These are phyloP conservation scores for Polypedilum pembai DNA, from an alignment of 1,140 invertebrate genomes.

Conservation along the genomic window DNA sequence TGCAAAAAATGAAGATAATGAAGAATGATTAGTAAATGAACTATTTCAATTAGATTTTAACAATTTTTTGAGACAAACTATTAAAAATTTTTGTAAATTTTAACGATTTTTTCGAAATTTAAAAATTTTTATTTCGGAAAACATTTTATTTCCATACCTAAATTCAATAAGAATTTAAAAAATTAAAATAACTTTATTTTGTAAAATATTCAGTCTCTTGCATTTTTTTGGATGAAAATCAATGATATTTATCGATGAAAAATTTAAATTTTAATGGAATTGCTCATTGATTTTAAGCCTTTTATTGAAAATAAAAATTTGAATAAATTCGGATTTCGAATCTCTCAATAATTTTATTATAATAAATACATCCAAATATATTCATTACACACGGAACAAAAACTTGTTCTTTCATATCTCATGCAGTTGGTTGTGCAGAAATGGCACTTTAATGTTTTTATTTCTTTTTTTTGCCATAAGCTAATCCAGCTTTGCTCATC, in stretches of 20 bases:
- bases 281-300: slow-evolving; percentile 28
- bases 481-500: slow-evolving; percentile 3
- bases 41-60: no score
- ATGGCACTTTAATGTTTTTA: slow-evolving; percentile 6
- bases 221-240: no score
- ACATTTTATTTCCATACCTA: no score
- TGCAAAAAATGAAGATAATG: no score
- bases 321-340: slow-evolving; percentile 24
- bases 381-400: neutral
- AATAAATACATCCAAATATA: neutral
- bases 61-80: no score
- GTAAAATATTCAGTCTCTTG: no score
- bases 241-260: slow-evolving; percentile 19
- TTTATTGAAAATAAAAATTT: slow-evolving; percentile 28
- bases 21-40: no score
- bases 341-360: neutral
- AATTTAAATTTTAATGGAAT: slow-evolving; percentile 20
- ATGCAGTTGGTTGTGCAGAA: neutral
- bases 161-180: no score
- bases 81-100: no score
- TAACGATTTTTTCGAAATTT: no score
- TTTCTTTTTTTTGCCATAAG: neutral
- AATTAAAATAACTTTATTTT: no score
- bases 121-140: no score
- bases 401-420: neutral